These are phyloP conservation scores for Drosophila orena DNA, from an alignment of 1,140 invertebrate genomes.

Conservation along the genomic window DNA sequence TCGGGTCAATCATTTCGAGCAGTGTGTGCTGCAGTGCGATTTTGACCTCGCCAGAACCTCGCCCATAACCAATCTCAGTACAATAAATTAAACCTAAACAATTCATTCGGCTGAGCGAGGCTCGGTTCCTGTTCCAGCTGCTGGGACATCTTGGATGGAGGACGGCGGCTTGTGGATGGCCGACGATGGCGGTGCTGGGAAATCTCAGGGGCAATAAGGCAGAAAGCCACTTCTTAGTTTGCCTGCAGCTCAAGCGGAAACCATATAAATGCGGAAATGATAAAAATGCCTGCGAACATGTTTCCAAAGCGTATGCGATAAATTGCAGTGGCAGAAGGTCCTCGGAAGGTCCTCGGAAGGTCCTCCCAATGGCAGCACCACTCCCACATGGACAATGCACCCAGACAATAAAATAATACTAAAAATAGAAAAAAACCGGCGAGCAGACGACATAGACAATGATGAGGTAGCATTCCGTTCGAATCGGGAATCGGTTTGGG, in stretches of 20 bases:
- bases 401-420: conserved; percentile 80
- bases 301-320: conserved; percentile 76
- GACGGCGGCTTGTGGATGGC: neutral
- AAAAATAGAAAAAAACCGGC: conserved; percentile 69
- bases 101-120: conserved; percentile 57
- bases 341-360: conserved; percentile 15
- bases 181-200: neutral
- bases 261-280: conserved; percentile 83
- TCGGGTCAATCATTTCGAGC: conserved; percentile 15
- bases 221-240: conserved; percentile 76
- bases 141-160: conserved; percentile 23
- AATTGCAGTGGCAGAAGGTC: conserved; percentile 68
- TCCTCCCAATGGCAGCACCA: conserved; percentile 4
- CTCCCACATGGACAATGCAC: conserved; percentile 35
- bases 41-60: conserved; percentile 30
- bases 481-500: conserved; percentile 30
- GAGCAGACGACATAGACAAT: conserved; percentile 46
- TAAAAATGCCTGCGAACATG: conserved; percentile 80
- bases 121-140: conserved; percentile 42
- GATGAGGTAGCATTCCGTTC: conserved; percentile 39
- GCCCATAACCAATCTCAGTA: conserved; percentile 51
- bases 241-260: conserved; percentile 76
- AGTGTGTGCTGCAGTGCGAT: conserved; percentile 11
- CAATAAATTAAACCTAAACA: conserved; percentile 79
- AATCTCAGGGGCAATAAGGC: conserved; percentile 62